These are phyloP conservation scores for Rhizomys pruinosus DNA, from an alignment of 2,113 vertebrate genomes.

Conservation along the genomic window DNA sequence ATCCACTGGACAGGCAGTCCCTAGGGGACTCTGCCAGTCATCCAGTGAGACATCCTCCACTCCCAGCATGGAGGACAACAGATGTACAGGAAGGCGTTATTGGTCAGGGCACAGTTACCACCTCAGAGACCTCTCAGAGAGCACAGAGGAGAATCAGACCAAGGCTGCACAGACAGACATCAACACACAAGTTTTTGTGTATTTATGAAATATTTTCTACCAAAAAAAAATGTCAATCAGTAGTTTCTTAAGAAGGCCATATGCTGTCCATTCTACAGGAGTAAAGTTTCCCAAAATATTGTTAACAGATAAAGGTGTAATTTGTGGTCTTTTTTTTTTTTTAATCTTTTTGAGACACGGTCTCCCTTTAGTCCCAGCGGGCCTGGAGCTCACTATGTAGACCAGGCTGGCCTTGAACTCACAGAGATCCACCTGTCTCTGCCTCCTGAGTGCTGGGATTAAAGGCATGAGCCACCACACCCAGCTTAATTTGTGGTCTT, in stretches of 20 bases:
- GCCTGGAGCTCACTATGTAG: no score
- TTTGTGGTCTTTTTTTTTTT: no score
- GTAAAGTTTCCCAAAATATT: not conserved
- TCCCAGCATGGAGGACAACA: not conserved
- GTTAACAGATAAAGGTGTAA: not conserved
- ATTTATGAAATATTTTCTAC: not conserved
- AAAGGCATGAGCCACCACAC: no score
- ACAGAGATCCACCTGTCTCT: no score
- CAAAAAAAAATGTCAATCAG: not conserved
- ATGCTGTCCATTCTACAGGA: not conserved
- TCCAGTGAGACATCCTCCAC: not conserved
- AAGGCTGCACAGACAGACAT: rapidly evolving
- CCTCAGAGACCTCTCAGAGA: rapidly evolving
- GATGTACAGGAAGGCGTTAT: rapidly evolving
- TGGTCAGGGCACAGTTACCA: not conserved
- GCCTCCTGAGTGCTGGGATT: no score
- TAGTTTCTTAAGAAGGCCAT: not conserved
- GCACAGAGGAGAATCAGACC: rapidly evolving
- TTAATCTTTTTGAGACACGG: no score
- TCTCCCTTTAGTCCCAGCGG: no score
- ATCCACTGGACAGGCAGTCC: rapidly evolving
- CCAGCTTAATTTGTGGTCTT: no score
- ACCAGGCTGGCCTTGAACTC: no score
- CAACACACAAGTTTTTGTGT: not conserved
- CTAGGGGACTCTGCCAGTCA: rapidly evolving